These are phyloP conservation scores for Lasioglossum lativentre DNA, from an alignment of 2,888 invertebrate species.

Conservation along the genomic window DNA sequence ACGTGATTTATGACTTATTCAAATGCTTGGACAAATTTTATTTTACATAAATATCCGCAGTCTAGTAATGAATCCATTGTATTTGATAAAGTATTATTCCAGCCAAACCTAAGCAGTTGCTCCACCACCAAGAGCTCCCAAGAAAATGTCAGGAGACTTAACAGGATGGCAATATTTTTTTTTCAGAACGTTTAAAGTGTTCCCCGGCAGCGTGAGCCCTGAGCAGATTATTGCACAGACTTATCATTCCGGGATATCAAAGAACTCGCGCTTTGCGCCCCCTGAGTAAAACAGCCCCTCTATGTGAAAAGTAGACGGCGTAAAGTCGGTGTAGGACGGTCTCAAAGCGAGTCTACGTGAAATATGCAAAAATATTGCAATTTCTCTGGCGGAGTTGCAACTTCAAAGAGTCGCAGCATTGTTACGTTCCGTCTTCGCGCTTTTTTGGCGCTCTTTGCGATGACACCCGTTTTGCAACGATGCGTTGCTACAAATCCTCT, in stretches of 20 bases:
- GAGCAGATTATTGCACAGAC: background rate
- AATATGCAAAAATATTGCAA: conserved; percentile 13
- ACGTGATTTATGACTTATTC: background rate
- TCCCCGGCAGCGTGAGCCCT: background rate
- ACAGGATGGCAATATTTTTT: background rate
- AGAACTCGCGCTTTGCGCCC: background rate
- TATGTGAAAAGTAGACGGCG: background rate
- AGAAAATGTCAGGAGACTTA: background rate
- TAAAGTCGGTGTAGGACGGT: background rate
- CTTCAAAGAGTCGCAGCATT: background rate
- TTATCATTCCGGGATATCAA: background rate
- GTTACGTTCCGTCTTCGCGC: background rate
- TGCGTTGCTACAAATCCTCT: background rate
- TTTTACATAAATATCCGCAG: background rate
- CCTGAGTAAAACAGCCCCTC: background rate
- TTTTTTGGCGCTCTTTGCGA: background rate
- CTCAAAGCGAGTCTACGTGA: conserved; percentile 4
- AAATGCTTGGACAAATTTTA: background rate
- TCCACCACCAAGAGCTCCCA: background rate
- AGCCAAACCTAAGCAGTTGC: background rate
- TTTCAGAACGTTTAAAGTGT: background rate
- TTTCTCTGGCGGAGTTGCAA: background rate
- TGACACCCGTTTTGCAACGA: background rate
- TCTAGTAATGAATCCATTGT: background rate
- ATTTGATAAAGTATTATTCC: background rate